Base-by-base conservation (phyloP, 2,113 vertebrate species). In the Zapus hudsonius region DNA sequence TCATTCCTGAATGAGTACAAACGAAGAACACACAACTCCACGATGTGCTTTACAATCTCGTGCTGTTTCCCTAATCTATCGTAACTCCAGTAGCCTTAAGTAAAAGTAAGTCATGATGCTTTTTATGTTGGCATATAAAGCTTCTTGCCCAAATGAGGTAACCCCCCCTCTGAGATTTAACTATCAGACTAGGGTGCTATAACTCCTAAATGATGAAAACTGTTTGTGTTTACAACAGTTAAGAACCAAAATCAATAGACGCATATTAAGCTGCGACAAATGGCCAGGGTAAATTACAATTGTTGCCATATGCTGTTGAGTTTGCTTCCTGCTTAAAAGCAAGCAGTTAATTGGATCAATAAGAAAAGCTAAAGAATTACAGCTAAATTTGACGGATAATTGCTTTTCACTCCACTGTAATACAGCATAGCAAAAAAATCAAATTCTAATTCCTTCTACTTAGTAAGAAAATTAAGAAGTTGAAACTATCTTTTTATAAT, bases 231-330 rank as follows among this genome's bases (percentile, higher is more conserved):
- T 92, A 64, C 90, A 94, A 64, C 94, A 42, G 87, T 96, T 95
- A 85, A 87, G 94, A 91, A 96, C 59, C 85, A 87, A 97, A 72
- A 94, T 89, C 91, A 93, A 91, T 96, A 94, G 97, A 96, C 59
- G 12, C 81, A 67, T 87, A 61, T 94, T 40, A 79, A 67, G 80
- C 88, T 84, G 75, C 38, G 20, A 90, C 27, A 89, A 91, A 95
- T 7, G 75, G 72, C n/a, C 23, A 83, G 86, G 89, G 89, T 93
- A 67, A 89, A 92, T 82, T 91, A 91, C 44, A 89, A 73, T 11
- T 52, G 13, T 9, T 40, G 2, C 79, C 20, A 70, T 42, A 95
- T 38, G 75, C n/a, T 38, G 29, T 36, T 40, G 92, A 92, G 90
- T 31, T 67, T 84, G 76, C 1, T 61, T 85, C 7, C 1, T 7